A percentile compares a stretch with the other conserved stretches of the same genome.
These are phyloP conservation scores for Cepphus grylle DNA, from an alignment of 2,113 vertebrate species.

Conservation along the genomic window DNA sequence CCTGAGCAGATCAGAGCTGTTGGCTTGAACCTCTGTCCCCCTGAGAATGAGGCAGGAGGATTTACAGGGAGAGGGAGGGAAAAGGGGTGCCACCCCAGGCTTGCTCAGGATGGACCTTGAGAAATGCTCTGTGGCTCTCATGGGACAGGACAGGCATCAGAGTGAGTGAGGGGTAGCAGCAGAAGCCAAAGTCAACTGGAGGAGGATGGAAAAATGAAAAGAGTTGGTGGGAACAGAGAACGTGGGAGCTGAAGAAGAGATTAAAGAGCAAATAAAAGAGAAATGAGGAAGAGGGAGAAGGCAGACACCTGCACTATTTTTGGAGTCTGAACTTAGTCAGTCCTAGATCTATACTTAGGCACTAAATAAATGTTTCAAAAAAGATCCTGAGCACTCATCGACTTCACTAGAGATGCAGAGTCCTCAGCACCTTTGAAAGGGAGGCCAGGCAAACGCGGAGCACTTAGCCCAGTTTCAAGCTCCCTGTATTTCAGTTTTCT, in stretches of 20 bases:
- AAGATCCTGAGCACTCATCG: neutral
- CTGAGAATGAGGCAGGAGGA: neutral
- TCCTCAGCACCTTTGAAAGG: neutral
- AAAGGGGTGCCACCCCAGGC: neutral
- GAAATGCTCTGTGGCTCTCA: neutral
- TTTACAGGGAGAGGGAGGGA: neutral
- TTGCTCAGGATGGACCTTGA: neutral
- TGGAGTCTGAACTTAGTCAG: conserved; percentile 29
- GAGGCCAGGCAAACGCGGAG: neutral
- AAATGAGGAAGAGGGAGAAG: neutral
- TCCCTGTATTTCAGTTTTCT: neutral
- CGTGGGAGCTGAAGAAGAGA: neutral
- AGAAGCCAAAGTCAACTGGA: neutral
- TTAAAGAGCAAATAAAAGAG: neutral
- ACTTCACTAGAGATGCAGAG: neutral
- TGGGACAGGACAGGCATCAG: neutral
- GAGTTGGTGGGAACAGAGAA: neutral
- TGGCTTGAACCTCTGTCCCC: neutral
- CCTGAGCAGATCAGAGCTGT: neutral
- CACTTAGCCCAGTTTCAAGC: neutral
- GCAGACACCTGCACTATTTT: conserved; percentile 28
- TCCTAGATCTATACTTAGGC: conserved; percentile 34
- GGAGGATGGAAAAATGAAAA: neutral
- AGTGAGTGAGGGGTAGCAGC: neutral
- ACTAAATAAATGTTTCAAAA: conserved; percentile 34